These are phyloP conservation scores for Scaptomyza hsui DNA, from an alignment of 1,140 invertebrate genomes.

Conservation along the genomic window DNA sequence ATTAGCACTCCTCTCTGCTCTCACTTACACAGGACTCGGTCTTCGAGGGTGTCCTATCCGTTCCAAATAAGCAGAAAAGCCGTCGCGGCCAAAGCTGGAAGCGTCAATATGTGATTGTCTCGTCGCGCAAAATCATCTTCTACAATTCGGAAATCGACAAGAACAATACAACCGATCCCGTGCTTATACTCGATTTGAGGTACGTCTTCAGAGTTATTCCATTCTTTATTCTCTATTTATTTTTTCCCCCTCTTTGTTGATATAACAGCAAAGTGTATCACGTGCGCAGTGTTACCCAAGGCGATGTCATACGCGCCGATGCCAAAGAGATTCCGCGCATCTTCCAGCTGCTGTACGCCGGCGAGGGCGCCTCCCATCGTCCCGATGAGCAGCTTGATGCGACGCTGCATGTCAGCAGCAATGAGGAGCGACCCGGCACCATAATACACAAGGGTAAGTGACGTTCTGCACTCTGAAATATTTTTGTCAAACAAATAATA, in stretches of 20 bases:
- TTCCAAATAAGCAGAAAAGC: conserved; percentile 98
- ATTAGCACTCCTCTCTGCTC: conserved; percentile 80
- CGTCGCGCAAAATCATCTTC: conserved; percentile 98
- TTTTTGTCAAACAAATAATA: background rate
- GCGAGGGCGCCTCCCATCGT: conserved; percentile 95
- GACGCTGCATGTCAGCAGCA: conserved; percentile 84
- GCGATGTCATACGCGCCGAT: conserved; percentile 98
- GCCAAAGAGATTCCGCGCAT: conserved; percentile 99
- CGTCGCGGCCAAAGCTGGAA: conserved; percentile 96
- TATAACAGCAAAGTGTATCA: conserved; percentile 99
- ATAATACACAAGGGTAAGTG: conserved; percentile 89
- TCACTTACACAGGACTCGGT: conserved; percentile 88
- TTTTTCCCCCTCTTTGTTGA: too few species aligned
- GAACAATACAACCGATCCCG: conserved; percentile 94
- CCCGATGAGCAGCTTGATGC: conserved; percentile 88
- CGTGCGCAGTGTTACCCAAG: conserved; percentile 98
- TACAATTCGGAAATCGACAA: conserved; percentile 98
- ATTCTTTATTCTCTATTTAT: too few species aligned
- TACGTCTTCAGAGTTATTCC: too few species aligned
- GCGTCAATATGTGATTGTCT: conserved; percentile 98
- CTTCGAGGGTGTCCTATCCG: conserved; percentile 97
- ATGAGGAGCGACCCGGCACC: conserved; percentile 90
- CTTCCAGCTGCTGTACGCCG: conserved; percentile 97
- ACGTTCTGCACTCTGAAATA: too few species aligned
- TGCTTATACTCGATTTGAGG: conserved; percentile 97